These are phyloP conservation scores for Euplexia lucipara DNA, from an alignment of 2,888 invertebrate species.

Conservation along the genomic window DNA sequence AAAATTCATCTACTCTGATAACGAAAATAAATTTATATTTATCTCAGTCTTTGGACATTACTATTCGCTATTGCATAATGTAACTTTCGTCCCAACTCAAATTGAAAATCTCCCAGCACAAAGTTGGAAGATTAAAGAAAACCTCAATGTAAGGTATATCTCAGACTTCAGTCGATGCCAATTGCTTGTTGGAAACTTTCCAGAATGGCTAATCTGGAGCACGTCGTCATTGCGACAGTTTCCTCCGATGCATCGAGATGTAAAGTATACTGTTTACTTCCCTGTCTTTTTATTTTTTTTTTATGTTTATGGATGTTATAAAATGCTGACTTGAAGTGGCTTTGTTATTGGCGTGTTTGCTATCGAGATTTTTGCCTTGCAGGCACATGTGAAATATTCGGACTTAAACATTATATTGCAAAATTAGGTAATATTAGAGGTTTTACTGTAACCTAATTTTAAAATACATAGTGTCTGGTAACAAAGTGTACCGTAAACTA, in stretches of 20 bases:
- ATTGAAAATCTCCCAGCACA: conserved; percentile 28
- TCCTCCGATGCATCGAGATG: conserved; percentile 45
- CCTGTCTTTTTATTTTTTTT: conserved; percentile 21
- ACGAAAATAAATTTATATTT: background rate
- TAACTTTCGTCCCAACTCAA: conserved; percentile 18
- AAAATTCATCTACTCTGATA: no score
- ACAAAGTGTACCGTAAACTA: background rate
- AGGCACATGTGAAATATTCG: background rate
- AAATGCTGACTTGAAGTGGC: conserved; percentile 4
- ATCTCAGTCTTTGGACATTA: background rate
- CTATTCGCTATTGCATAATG: conserved; percentile 23
- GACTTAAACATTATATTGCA: background rate
- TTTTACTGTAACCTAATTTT: no score
- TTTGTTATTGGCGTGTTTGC: conserved; percentile 23
- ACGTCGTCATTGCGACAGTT: conserved; percentile 54
- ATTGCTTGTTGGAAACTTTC: conserved; percentile 67
- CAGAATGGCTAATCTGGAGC: conserved; percentile 64
- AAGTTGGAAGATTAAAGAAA: conserved; percentile 55
- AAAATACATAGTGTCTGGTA: no score
- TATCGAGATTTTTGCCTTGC: conserved; percentile 18
- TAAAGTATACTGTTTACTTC: conserved; percentile 15
- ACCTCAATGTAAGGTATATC: conserved; percentile 47
- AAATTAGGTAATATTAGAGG: no score
- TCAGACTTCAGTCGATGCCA: conserved; percentile 60
- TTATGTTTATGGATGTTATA: conserved; percentile 17